Conservation (phyloP, 2,113 vertebrate genomes). For the Salvator merianae region DNA sequence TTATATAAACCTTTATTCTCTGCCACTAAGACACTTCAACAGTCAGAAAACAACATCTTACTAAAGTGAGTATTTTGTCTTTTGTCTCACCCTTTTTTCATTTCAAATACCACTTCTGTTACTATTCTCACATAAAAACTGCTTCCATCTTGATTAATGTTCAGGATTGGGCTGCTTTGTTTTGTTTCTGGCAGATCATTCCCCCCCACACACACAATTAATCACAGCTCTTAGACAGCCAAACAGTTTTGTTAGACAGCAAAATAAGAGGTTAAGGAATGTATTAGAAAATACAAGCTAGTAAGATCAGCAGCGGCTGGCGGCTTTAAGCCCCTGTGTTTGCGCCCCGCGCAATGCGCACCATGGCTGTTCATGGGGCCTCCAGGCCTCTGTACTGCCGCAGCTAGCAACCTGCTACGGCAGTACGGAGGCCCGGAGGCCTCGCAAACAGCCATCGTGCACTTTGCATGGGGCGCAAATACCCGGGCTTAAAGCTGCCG, state of each 20-base stretch:
- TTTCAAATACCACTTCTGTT: conserved; percentile 29
- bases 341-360: no score
- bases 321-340: no score
- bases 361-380: no score
- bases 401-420: no score
- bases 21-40: neutral
- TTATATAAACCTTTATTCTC: neutral
- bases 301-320: no score
- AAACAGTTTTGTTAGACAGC: neutral
- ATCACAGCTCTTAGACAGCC: neutral
- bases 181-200: neutral
- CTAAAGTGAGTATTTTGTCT: neutral
- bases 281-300: conserved; percentile 1
- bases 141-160: neutral
- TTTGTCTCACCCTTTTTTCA: conserved; percentile 28
- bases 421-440: no score
- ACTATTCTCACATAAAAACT: neutral
- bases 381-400: no score
- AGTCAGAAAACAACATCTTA: neutral
- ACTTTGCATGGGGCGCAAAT: no score
- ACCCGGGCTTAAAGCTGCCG: no score
- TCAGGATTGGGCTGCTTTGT: neutral
- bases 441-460: no score
- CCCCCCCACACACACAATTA: conserved; percentile 37
- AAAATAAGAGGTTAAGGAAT: conserved; percentile 15